A percentile compares a stretch with the other conserved stretches of the same genome.
phyloP scores from a whole-genome alignment of 2,888 invertebrate species.

The Cantharis rustica region DNA sequence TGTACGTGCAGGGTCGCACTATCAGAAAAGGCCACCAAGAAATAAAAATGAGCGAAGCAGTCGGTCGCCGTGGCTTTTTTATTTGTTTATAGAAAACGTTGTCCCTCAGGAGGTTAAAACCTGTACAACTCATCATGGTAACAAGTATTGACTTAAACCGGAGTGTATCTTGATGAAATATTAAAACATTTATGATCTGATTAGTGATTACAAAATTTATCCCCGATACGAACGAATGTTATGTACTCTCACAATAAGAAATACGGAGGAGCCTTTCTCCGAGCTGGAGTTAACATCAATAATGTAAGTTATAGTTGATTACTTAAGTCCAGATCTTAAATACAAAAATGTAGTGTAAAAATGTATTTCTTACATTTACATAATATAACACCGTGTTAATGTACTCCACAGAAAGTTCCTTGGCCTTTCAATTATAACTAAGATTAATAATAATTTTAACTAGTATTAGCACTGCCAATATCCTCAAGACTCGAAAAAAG shows the following conservation, averaged over 20 bases:
- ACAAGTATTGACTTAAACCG: not conserved
- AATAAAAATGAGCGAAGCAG: not conserved
- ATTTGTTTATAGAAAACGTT: not conserved
- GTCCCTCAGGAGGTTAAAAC: not conserved
- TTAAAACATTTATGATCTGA: not conserved
- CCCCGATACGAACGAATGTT: not conserved
- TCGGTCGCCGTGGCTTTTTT: not conserved
- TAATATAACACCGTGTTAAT: not conserved
- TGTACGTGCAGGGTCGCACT: not conserved
- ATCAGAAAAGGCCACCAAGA: not conserved
- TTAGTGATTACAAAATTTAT: too few species aligned
- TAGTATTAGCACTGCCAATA: not conserved
- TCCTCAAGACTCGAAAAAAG: not conserved
- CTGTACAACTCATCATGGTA: not conserved
- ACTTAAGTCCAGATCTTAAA: not conserved
- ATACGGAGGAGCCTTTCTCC: not conserved
- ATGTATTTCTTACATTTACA: not conserved
- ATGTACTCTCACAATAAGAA: too few species aligned
- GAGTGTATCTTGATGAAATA: not conserved
- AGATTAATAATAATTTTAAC: not conserved
- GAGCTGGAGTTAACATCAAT: not conserved
- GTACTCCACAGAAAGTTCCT: not conserved
- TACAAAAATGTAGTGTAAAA: not conserved
- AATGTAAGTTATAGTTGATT: not conserved
- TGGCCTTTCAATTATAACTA: not conserved